Conservation (phyloP, 1,140 invertebrate species). For the Psilanteris sp. region DNA sequence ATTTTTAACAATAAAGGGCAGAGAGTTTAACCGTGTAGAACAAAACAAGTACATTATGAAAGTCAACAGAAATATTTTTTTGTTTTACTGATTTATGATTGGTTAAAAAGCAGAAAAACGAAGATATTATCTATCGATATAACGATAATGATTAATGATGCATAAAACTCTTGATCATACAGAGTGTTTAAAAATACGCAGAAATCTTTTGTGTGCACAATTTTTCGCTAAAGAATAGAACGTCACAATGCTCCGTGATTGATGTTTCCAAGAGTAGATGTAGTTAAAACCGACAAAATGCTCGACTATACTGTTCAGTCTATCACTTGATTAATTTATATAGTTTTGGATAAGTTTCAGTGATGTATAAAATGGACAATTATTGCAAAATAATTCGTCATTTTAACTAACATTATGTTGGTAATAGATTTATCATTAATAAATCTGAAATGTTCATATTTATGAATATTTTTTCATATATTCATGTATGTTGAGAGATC, state of each 20-base stretch:
- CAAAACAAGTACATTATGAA: slow-evolving; percentile 14
- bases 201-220: slow-evolving; percentile 19
- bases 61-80: slow-evolving; percentile 25
- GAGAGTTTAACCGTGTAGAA: slow-evolving; percentile 25
- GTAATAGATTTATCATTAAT: too few relatives aligned
- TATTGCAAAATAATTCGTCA: too few relatives aligned
- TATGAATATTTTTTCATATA: too few relatives aligned
- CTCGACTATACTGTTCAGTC: too few relatives aligned
- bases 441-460: too few relatives aligned
- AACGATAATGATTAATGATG: slow-evolving; percentile 49
- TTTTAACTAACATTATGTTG: too few relatives aligned
- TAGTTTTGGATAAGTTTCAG: too few relatives aligned
- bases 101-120: slow-evolving; percentile 19
- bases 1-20: slow-evolving; percentile 11
- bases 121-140: slow-evolving; percentile 20
- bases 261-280: slow-evolving; percentile 29
- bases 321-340: too few relatives aligned
- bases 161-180: slow-evolving; percentile 16
- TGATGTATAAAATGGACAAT: too few relatives aligned
- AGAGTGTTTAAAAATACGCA: slow-evolving; percentile 17
- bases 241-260: slow-evolving; percentile 35
- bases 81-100: slow-evolving; percentile 16
- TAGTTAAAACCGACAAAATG: too few relatives aligned
- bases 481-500: too few relatives aligned
- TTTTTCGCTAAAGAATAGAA: slow-evolving; percentile 32